Base-by-base conservation (phyloP, 1,140 invertebrate genomes). In the Chrysopa pallens region DNA sequence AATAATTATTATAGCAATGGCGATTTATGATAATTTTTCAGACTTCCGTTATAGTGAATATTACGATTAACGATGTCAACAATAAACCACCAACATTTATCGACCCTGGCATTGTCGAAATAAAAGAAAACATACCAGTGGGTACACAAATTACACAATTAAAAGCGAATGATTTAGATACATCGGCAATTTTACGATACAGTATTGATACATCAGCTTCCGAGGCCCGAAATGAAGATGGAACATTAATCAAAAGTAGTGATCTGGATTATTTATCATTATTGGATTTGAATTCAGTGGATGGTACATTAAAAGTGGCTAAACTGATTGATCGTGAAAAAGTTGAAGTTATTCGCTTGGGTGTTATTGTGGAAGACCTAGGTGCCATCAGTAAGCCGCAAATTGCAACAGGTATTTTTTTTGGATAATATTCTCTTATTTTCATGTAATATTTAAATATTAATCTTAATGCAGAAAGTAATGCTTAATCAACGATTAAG, bases 21-120 rank as follows among this genome's bases (percentile, higher is more conserved):
- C n/a, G n/a, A n/a, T n/a, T n/a, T n/a, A n/a, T n/a, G n/a, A n/a
- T 33, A 11, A 2, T 11, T 33, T 33, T 12, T 4, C 76, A 74
- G 37, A 72, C 74, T 1, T 65, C 73, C 4, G 77, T 79, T 7
- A 64, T 75, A 0, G 84, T 93, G 0, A 84, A 88, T 52, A 84
- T 95, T 6, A 77, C 75, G 0, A 84, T 94, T 43, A 70, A 80
- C 8, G 89, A 93, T 61, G 85, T 93, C 0, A 94, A 94, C 55
- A 93, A 94, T 55, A 93, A 94, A 57, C 68, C 73, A 1, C 89
- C 89, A 0, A 60, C 76, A 7, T 74, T 92, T 36, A 50, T 67
- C 1, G 76, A 85, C 40, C 73, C 80, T 1, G 78, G 73, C 1
- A 68, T 69, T 1, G 64, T 90, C 37, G 59, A 61, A 8, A 67